These are phyloP conservation scores for Sula dactylatra DNA, from an alignment of 2,113 vertebrate genomes.

Conservation along the genomic window DNA sequence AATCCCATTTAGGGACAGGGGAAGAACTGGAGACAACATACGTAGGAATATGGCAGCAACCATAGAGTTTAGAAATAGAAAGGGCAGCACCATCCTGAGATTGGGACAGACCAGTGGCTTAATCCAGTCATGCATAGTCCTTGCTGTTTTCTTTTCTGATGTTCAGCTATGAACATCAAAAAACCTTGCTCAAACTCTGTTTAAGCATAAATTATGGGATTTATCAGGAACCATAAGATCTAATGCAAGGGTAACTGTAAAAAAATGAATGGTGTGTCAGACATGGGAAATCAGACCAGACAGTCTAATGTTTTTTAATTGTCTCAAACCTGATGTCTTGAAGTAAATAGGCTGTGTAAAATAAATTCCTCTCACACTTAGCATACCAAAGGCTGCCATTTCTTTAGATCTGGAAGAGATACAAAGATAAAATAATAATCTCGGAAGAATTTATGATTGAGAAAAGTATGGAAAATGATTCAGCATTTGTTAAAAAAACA, in stretches of 20 bases:
- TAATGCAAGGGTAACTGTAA: background rate
- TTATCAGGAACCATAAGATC: background rate
- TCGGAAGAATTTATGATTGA: background rate
- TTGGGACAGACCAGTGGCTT: background rate
- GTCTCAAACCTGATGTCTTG: background rate
- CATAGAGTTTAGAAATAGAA: background rate
- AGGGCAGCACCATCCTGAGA: background rate
- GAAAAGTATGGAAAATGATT: background rate
- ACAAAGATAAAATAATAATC: background rate
- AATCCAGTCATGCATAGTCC: background rate
- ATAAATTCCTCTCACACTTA: background rate
- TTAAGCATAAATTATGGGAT: background rate
- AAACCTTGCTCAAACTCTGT: background rate
- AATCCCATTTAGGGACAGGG: background rate
- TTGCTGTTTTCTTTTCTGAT: background rate
- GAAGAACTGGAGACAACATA: background rate
- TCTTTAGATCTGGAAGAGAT: background rate
- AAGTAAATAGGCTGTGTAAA: background rate
- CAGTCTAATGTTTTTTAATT: background rate
- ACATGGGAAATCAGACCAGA: background rate
- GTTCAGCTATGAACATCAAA: background rate
- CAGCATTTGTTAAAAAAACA: background rate
- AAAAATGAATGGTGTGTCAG: background rate
- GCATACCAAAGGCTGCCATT: background rate
- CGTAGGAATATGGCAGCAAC: background rate